Evolutionary conservation across 1,140 invertebrate species (phyloP).

Genomic region (Drosophila sulfurigaster): DNA sequence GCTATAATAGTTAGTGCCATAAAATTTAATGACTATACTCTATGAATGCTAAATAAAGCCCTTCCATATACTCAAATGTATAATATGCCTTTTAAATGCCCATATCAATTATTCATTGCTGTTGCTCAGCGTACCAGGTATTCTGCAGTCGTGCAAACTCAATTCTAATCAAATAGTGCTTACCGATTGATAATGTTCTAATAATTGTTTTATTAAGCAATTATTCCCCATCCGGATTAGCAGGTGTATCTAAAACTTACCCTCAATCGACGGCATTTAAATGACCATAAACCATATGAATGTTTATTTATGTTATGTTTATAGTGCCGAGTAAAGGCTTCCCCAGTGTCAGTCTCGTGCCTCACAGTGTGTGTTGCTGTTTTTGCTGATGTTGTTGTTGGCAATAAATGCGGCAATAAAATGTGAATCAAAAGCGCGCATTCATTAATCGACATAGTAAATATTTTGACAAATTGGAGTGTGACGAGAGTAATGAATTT

Average conservation of each 20-base stretch:
- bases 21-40: no score
- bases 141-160: neutral
- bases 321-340: conserved; percentile 9
- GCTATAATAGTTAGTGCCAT: no score
- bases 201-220: conserved; percentile 1
- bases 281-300: conserved; percentile 3
- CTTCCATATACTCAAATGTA: no score
- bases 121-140: neutral
- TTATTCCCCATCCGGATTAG: neutral
- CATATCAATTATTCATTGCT: no score
- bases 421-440: conserved; percentile 17
- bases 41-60: no score
- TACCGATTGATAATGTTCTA: neutral
- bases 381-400: conserved; percentile 18
- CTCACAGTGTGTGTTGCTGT: neutral
- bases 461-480: conserved; percentile 42
- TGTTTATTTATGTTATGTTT: conserved; percentile 12
- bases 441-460: conserved; percentile 26
- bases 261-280: conserved; percentile 1
- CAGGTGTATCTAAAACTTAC: conserved; percentile 11
- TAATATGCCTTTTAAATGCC: no score
- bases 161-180: neutral
- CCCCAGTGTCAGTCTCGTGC: conserved; percentile 9
- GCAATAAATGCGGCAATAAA: conserved; percentile 34
- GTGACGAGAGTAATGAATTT: conserved; percentile 32